Evolutionary conservation across 2,888 invertebrate species (phyloP), one percentile per base, ranked within the genome.

Genomic region (Furcula furcula): DNA sequence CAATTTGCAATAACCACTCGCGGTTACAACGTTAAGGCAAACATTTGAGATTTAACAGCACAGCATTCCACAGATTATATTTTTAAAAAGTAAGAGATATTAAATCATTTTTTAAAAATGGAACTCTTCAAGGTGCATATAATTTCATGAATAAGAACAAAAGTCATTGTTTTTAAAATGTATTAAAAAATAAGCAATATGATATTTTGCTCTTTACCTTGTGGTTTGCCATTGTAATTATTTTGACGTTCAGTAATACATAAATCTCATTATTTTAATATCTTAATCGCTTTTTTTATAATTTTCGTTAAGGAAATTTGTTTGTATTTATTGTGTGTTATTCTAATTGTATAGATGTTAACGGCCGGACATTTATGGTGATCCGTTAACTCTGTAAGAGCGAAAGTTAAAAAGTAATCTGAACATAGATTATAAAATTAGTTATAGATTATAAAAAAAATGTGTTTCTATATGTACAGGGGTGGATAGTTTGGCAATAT

Each of bases 21-120:
- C 45, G 46, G 51, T 46, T 42, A 40, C 39, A 50, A 34, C 11
- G 18, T 51, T 5, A 49, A 43, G 47, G 38, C 42, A 42, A 47
- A 42, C 33, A 42, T 36, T n/a, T 51, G 47, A 58, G 57, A 54
- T n/a, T n/a, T 61, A 55, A 57, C 51, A 57, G 65, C 65, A 69
- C 75, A 70, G 72, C 81, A 84, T 82, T 82, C 82, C 84, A 76
- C 75, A 67, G 62, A 66, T 67, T 66, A 76, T 71, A 71, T 73
- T 68, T 72, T 67, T 60, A 49, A 64, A 59, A 59, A 56, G 34
- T 43, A 41, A 32, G 25, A 18, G 52, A 52, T 30, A 30, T 36
- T 30, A 26, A 37, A 54, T 61, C 50, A 53, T 62, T 61, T 59
- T 58, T 21, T 46, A 45, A 54, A 63, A 65, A 61, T 53, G 54